A percentile compares a stretch with the other conserved stretches of the same genome.
Evolutionary conservation across 1,140 invertebrate genomes (phyloP).

Genomic region (Drosophila setifemur): DNA sequence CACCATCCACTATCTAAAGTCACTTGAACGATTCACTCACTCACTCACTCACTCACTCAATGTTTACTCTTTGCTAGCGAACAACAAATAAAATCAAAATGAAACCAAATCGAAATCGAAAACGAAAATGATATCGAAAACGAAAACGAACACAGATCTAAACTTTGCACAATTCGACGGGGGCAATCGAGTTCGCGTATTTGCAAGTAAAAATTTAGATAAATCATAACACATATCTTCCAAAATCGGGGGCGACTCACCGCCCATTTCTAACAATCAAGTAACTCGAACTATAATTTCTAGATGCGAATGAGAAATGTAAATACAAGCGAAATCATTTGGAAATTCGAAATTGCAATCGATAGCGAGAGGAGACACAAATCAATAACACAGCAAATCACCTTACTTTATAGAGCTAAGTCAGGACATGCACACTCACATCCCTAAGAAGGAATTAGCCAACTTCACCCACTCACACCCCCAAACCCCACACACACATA

Average conservation of each 20-base stretch:
- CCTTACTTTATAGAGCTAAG: slow-evolving; percentile 78
- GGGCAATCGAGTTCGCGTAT: slow-evolving; percentile 29
- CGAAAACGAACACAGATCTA: slow-evolving; percentile 32
- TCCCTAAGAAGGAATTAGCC: slow-evolving; percentile 7
- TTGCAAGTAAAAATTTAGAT: slow-evolving; percentile 47
- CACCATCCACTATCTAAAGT: slow-evolving; percentile 35
- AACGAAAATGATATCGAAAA: slow-evolving; percentile 13
- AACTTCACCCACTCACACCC: slow-evolving; percentile 15
- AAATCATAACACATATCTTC: slow-evolving; percentile 78
- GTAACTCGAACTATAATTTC: slow-evolving; percentile 49
- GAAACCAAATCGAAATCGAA: neutral
- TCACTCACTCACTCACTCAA: slow-evolving; percentile 23
- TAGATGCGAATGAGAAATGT: slow-evolving; percentile 46
- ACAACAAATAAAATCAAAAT: slow-evolving; percentile 23
- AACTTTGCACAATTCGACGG: slow-evolving; percentile 61
- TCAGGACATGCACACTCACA: slow-evolving; percentile 40
- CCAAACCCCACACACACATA: too few relatives aligned
- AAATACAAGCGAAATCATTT: slow-evolving; percentile 51
- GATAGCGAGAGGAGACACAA: neutral
- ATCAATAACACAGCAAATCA: slow-evolving; percentile 61
- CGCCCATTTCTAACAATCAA: slow-evolving; percentile 68
- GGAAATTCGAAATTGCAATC: slow-evolving; percentile 9
- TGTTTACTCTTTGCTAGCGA: slow-evolving; percentile 54
- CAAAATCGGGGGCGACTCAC: slow-evolving; percentile 31
- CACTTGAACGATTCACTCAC: slow-evolving; percentile 28